These are phyloP conservation scores for Condylura cristata DNA, from an alignment of 2,113 vertebrate species.

Conservation along the genomic window DNA sequence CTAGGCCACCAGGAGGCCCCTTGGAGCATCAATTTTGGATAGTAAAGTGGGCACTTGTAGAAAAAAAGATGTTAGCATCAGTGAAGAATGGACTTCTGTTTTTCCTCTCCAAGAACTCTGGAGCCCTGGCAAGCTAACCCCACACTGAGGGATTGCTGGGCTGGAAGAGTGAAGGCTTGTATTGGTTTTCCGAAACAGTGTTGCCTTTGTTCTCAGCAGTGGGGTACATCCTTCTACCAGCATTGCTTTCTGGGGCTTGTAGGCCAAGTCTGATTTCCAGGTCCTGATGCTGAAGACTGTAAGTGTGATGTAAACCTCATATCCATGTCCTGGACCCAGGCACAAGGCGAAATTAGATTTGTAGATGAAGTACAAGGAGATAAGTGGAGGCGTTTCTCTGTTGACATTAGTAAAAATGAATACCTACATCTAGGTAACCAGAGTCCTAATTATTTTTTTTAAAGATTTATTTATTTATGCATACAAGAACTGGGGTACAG, in stretches of 20 bases:
- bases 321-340: neutral
- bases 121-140: conserved; percentile 9
- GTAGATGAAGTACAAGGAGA: neutral
- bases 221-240: neutral
- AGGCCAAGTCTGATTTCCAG: neutral
- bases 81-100: conserved; percentile 29
- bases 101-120: conserved; percentile 31
- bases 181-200: conserved; percentile 36
- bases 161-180: conserved; percentile 46
- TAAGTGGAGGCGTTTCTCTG: neutral
- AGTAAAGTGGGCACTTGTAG: neutral
- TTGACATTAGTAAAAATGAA: neutral
- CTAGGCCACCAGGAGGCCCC: too few relatives aligned
- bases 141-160: neutral
- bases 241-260: neutral
- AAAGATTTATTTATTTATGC: too few relatives aligned
- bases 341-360: neutral
- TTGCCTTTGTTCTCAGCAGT: conserved; percentile 55
- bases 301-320: neutral
- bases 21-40: neutral
- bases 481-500: too few relatives aligned
- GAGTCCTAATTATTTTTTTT: neutral
- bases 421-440: neutral
- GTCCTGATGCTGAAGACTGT: neutral
- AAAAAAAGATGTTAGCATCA: neutral